Evolutionary conservation across 2,113 vertebrate species (phyloP).

Genomic region (Neolamprologus toae): DNA sequence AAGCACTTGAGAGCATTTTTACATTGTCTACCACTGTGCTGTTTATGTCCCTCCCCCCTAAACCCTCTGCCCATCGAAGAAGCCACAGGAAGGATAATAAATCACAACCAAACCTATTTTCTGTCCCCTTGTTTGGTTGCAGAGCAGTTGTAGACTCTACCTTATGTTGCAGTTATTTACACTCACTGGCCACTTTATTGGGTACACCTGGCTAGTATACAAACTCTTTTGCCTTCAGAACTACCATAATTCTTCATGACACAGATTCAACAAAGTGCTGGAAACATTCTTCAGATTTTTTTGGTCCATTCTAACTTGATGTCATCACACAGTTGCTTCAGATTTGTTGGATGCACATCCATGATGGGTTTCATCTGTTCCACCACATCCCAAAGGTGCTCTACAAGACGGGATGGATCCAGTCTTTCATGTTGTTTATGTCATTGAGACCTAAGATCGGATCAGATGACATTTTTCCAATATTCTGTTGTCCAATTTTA

Average conservation of each 20-base stretch:
- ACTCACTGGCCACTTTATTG: neutral
- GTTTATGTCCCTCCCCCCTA: neutral
- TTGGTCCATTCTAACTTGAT: neutral
- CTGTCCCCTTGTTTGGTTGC: neutral
- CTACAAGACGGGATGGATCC: neutral
- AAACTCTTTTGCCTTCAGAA: neutral
- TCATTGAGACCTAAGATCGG: neutral
- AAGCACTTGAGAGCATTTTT: neutral
- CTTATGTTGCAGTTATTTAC: neutral
- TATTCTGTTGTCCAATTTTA: neutral
- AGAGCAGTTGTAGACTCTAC: neutral
- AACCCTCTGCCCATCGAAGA: neutral
- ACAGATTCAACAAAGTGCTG: neutral
- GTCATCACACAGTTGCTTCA: neutral
- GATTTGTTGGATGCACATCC: neutral
- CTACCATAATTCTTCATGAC: neutral
- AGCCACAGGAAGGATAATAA: neutral
- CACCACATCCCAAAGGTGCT: neutral
- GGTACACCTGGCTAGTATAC: neutral
- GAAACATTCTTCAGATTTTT: neutral
- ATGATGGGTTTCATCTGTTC: neutral
- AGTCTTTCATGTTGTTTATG: neutral
- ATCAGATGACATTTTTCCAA: neutral
- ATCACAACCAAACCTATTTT: neutral
- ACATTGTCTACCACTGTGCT: neutral